Base-by-base conservation (phyloP, 2,797 vertebrate genomes). In the Acestrorhynchus altus region DNA sequence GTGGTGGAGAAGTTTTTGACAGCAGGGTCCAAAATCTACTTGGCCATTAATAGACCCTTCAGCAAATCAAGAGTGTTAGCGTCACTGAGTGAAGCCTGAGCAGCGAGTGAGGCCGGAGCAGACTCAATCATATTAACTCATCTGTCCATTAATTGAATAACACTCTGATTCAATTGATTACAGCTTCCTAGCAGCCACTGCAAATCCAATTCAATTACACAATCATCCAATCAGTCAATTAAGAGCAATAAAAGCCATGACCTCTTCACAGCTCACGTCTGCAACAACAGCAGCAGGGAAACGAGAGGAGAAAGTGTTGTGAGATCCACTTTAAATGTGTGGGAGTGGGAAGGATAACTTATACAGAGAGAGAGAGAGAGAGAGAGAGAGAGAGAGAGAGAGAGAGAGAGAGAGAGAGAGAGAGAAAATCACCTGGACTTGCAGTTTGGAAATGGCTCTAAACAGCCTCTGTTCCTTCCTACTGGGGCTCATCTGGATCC, bases 61-160 rank as follows among this genome's bases (percentile, higher is more conserved):
- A 10, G 20, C 49, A 18, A 16, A 18, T 47, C 15, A 15, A 22
- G 22, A 59, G 44, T 49, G 40, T 40, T 12, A 63, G 49, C 42
- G 44, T 68, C 40, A 68, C 60, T 42, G 35, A 57, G 61, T 52
- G 28, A 63, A 75, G 67, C 12, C 49, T 59, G 72, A 49, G 49
- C 61, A 56, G 67, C 1, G 56, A 8, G 71, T 60, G 52, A 74
- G 63, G 39, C 52, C 74, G 72, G 49, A 78, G 66, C 57, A 1
- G 10, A 54, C 74, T 74, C 47, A 73, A 81, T 80, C 20, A 67
- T 46, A 78, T 86, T 56, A 79, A 81, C 61, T 79, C 24, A 85
- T 88, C 75, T 85, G 67, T 65, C 59, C 77, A 70, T 87, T 89
- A 84, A 91, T 89, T 88, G 81, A 86, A 90, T 82, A 83, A 77